phyloP scores from a whole-genome alignment of 2,113 vertebrate species.

The Myiozetetes cayanensis region DNA sequence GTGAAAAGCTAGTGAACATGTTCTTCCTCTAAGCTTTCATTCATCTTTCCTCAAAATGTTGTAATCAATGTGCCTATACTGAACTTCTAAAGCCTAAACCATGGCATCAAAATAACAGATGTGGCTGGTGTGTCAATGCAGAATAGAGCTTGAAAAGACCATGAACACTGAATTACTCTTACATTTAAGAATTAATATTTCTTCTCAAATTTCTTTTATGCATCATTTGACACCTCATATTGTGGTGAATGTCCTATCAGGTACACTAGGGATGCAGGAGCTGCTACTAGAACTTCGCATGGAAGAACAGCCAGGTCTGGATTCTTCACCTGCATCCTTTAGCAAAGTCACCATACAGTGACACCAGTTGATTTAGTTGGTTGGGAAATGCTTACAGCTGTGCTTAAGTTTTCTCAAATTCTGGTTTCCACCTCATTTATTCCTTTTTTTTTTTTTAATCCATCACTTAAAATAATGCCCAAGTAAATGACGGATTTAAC shows the following conservation, averaged over 20 bases:
- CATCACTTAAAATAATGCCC: not conserved
- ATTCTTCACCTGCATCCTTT: not conserved
- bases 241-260: accelerated
- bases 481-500: not conserved
- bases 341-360: not conserved
- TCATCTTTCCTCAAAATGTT: not conserved
- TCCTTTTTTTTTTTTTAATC: not conserved
- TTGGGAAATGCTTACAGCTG: not conserved
- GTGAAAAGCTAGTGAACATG: not conserved
- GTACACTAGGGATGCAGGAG: not conserved
- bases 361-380: not conserved
- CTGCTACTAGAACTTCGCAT: not conserved
- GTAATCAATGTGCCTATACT: not conserved
- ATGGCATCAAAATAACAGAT: not conserved
- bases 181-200: not conserved
- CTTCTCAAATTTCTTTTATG: not conserved
- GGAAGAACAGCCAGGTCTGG: not conserved
- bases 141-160: not conserved
- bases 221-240: too few relatives aligned
- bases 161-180: not conserved
- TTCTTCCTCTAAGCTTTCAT: not conserved
- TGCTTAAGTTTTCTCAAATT: not conserved
- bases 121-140: not conserved
- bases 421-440: not conserved
- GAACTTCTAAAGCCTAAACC: not conserved